Percentiles rank a stretch among this genome's conserved stretches.
phyloP scores from a whole-genome alignment of 2,888 invertebrate species.

The Cyrtodaria siliqua region DNA sequence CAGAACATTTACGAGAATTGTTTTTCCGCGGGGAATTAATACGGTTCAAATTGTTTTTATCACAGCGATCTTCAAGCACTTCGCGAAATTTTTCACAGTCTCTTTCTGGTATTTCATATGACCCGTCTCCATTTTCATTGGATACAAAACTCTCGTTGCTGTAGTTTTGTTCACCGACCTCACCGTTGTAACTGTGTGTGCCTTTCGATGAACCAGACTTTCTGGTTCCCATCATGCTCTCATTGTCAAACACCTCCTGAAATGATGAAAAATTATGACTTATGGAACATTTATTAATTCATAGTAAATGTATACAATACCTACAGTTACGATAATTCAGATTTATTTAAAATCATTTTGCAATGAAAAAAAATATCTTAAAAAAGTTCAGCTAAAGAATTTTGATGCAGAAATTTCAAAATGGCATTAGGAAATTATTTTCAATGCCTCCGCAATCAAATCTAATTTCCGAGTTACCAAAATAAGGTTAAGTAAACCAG shows the following conservation, averaged over 20 bases:
- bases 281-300: too few relatives aligned
- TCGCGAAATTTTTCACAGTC: slow-evolving; percentile 82
- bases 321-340: too few relatives aligned
- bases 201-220: slow-evolving; percentile 60
- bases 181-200: slow-evolving; percentile 34
- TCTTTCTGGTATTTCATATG: slow-evolving; percentile 78
- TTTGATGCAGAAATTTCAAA: too few relatives aligned
- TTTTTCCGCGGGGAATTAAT: slow-evolving; percentile 66
- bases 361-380: too few relatives aligned
- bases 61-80: slow-evolving; percentile 80
- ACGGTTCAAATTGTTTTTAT: slow-evolving; percentile 61
- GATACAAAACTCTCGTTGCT: slow-evolving; percentile 83
- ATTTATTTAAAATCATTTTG: too few relatives aligned
- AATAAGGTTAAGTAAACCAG: too few relatives aligned
- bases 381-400: too few relatives aligned
- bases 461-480: too few relatives aligned
- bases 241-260: slow-evolving; percentile 82
- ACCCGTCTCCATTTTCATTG: slow-evolving; percentile 63
- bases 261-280: too few relatives aligned
- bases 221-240: slow-evolving; percentile 71
- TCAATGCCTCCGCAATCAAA: too few relatives aligned
- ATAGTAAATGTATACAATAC: too few relatives aligned
- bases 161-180: slow-evolving; percentile 73
- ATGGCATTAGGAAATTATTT: too few relatives aligned
- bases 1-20: slow-evolving; percentile 76